These are phyloP conservation scores for Ariopsis seemanni DNA, from an alignment of 2,113 vertebrate genomes.

Conservation along the genomic window DNA sequence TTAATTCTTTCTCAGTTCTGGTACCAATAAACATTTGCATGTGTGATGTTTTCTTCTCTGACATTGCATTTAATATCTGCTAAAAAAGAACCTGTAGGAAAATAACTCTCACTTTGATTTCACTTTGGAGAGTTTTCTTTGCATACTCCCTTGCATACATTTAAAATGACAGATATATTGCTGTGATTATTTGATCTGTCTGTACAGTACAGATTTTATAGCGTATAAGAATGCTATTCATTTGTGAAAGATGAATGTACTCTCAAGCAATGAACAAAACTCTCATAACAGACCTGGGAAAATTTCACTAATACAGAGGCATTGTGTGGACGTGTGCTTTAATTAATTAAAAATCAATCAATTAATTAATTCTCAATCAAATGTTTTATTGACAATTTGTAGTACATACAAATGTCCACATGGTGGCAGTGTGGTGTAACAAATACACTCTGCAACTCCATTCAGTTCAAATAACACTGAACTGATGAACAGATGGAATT, in stretches of 20 bases:
- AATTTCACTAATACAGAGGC: neutral
- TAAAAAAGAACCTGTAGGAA: neutral
- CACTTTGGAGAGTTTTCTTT: neutral
- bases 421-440: slow-evolving; percentile 38
- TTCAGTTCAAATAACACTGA: neutral
- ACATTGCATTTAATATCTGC: neutral
- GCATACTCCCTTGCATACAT: neutral
- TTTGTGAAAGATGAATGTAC: neutral
- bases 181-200: neutral
- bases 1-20: neutral
- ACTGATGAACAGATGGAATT: neutral
- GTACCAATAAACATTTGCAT: neutral
- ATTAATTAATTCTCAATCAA: neutral
- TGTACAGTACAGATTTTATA: neutral
- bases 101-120: neutral
- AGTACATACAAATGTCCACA: slow-evolving; percentile 4
- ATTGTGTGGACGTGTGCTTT: no score
- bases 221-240: neutral
- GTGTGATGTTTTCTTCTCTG: neutral
- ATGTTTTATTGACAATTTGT: neutral
- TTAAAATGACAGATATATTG: neutral
- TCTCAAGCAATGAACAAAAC: neutral
- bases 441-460: neutral
- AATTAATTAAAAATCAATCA: neutral
- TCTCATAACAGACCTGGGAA: neutral